Percentiles rank a stretch among this genome's conserved stretches.
These are phyloP conservation scores for Hylyphantes graminicola DNA, from an alignment of 1,140 invertebrate species.

Conservation along the genomic window DNA sequence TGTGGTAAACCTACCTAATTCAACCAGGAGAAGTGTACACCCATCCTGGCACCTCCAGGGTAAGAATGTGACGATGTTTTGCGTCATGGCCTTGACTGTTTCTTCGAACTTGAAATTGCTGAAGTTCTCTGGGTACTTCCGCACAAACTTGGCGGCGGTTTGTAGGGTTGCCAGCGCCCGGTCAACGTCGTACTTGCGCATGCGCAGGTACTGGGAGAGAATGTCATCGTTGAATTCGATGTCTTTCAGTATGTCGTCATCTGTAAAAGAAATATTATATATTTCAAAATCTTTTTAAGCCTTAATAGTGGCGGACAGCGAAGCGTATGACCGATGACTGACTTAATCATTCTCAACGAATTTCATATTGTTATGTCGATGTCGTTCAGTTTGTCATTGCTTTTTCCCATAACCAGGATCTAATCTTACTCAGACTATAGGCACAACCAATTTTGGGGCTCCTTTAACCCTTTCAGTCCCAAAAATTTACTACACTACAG, in stretches of 20 bases:
- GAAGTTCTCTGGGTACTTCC: not conserved
- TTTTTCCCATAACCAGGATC: too few relatives aligned
- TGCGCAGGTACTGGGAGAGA: conserved; percentile 4
- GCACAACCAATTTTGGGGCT: too few relatives aligned
- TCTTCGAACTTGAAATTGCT: not conserved
- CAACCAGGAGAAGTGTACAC: conserved; percentile 1
- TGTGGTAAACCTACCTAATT: conserved; percentile 4
- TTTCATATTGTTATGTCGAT: too few relatives aligned
- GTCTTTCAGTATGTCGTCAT: not conserved
- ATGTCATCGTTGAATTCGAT: conserved; percentile 3
- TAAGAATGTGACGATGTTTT: not conserved
- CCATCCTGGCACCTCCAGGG: conserved; percentile 30
- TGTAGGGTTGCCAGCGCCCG: not conserved
- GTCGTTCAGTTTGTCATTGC: too few relatives aligned
- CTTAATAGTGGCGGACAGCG: too few relatives aligned
- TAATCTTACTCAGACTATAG: too few relatives aligned
- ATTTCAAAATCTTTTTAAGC: too few relatives aligned
- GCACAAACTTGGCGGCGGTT: not conserved
- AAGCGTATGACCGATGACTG: too few relatives aligned
- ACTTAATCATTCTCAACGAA: too few relatives aligned
- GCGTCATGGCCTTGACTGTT: not conserved
- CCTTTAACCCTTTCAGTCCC: too few relatives aligned
- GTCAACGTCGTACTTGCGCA: conserved; percentile 3
- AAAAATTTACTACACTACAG: too few relatives aligned
- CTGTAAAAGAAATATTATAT: conserved; percentile 7